Conservation (phyloP, 2,797 vertebrate genomes). For the Hypotaenidia okinawae region DNA sequence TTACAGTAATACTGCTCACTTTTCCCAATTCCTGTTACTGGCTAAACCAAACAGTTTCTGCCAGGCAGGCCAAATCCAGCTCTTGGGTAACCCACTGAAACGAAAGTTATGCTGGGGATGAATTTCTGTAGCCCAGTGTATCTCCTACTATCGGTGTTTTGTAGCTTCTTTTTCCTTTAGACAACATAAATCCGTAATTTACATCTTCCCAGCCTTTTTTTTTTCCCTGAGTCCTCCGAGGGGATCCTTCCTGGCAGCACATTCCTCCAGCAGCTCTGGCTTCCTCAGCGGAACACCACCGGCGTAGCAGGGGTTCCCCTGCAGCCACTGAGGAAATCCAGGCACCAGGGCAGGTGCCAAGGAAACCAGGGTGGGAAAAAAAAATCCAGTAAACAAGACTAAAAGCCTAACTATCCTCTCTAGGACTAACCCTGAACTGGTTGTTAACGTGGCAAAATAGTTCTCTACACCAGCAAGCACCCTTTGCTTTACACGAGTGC, state of each 20-base stretch:
- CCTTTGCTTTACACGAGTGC: not conserved
- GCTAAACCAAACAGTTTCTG: not conserved
- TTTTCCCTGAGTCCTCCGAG: not conserved
- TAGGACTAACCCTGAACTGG: not conserved
- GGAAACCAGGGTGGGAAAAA: not conserved
- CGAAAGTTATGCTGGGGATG: not conserved
- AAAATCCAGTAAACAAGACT: not conserved
- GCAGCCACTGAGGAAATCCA: not conserved
- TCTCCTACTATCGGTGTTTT: not conserved
- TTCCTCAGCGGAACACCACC: not conserved
- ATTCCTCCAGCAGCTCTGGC: not conserved
- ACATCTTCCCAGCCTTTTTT: not conserved
- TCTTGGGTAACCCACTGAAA: not conserved
- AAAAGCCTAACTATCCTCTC: not conserved
- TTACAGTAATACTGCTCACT: constrained; percentile 1
- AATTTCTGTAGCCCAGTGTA: not conserved
- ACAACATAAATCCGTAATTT: not conserved
- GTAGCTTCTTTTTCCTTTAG: not conserved
- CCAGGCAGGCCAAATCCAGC: not conserved
- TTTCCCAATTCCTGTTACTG: not conserved
- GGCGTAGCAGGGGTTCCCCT: not conserved
- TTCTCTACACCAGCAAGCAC: not conserved
- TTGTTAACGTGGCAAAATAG: not conserved
- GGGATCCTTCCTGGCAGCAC: not conserved
- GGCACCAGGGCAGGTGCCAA: not conserved